A percentile compares a stretch with the other conserved stretches of the same genome.
phyloP scores from a whole-genome alignment of 2,113 vertebrate genomes.

The Microcebus ravelobensis region DNA sequence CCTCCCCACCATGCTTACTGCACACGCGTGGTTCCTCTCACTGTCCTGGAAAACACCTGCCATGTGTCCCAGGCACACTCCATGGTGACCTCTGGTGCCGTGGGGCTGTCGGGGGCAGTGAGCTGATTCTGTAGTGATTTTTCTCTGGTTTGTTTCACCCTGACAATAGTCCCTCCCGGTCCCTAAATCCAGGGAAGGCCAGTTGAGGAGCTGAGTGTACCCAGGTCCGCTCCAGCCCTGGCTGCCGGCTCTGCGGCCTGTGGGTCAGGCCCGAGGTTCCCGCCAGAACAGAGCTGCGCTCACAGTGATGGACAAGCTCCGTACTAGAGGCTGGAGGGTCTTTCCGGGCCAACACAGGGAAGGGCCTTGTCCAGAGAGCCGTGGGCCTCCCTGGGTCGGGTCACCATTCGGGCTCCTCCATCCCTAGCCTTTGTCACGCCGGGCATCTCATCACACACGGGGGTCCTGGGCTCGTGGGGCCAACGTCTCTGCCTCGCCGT shows the following conservation, averaged over 20 bases:
- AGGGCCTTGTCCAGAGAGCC: neutral
- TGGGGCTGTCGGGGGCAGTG: neutral
- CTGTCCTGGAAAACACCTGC: neutral
- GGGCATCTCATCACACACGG: neutral
- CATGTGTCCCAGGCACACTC: neutral
- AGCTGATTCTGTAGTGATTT: constrained; percentile 51
- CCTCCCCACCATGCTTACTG: neutral
- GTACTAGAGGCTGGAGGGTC: neutral
- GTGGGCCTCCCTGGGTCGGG: neutral
- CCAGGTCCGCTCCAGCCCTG: neutral
- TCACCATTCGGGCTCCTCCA: neutral
- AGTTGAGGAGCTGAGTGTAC: neutral
- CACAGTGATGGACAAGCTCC: neutral
- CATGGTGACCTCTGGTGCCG: neutral
- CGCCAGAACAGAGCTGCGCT: neutral
- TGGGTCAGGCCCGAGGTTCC: neutral
- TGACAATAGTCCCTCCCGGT: neutral
- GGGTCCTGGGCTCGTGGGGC: neutral
- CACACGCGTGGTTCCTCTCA: neutral
- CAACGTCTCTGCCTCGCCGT: neutral
- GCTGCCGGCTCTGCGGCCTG: neutral
- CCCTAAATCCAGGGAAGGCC: neutral
- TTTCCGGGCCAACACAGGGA: rapidly evolving
- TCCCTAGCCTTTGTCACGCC: neutral
- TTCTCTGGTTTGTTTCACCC: neutral